Conservation (phyloP, 2,797 vertebrate species). For the Paguma larvata region DNA sequence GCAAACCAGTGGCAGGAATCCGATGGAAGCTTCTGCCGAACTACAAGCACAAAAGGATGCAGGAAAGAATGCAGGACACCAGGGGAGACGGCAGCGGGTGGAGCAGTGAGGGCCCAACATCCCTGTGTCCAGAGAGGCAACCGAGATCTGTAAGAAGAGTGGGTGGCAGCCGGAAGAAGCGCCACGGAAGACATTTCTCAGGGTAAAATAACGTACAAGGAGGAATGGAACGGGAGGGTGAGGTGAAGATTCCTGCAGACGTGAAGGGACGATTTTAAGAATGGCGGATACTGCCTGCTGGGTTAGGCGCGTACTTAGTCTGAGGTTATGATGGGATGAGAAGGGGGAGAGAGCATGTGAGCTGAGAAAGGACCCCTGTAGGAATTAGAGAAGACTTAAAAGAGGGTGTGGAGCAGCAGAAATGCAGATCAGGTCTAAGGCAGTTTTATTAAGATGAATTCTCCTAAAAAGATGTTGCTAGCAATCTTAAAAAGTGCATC, state of each 20-base stretch:
- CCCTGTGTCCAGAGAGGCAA: background rate
- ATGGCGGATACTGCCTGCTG: background rate
- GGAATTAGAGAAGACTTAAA: background rate
- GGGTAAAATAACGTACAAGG: background rate
- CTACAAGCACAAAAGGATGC: background rate
- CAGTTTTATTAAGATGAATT: slow-evolving; percentile 46
- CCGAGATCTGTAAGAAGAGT: background rate
- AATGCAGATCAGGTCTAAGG: background rate
- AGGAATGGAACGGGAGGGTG: background rate
- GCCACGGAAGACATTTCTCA: background rate
- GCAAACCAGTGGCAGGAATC: background rate
- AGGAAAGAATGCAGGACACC: background rate
- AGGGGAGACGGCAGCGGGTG: background rate
- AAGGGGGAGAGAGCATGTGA: background rate
- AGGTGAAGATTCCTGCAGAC: background rate
- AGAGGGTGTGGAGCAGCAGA: background rate
- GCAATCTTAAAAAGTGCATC: background rate
- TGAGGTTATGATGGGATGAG: background rate
- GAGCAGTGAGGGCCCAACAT: background rate
- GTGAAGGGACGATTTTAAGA: background rate
- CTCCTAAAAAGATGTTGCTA: background rate
- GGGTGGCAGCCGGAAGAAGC: background rate
- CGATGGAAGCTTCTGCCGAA: background rate
- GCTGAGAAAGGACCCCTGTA: background rate
- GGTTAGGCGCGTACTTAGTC: background rate